These are phyloP conservation scores for Chaetoderma sp. DNA, from an alignment of 2,888 invertebrate genomes.

Conservation along the genomic window DNA sequence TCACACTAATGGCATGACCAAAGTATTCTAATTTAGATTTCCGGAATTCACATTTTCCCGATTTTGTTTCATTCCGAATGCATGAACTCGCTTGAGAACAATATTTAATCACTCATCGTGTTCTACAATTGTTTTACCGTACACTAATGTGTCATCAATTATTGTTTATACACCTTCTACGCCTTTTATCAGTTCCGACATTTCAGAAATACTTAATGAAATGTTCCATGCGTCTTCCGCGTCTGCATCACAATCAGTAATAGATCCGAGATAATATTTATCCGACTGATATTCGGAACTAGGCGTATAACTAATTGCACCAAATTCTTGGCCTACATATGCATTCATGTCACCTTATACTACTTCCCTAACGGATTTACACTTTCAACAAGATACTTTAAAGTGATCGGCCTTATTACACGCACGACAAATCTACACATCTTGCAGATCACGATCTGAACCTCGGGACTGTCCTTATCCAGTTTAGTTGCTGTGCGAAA, in stretches of 20 bases:
- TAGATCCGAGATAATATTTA: too few relatives aligned
- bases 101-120: constrained; percentile 27
- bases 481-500: constrained; percentile 16
- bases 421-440: too few relatives aligned
- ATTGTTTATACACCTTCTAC: not conserved
- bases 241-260: too few relatives aligned
- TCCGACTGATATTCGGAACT: too few relatives aligned
- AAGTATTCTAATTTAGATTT: constrained; percentile 18
- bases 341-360: too few relatives aligned
- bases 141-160: constrained; percentile 32
- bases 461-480: constrained; percentile 7
- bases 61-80: constrained; percentile 17
- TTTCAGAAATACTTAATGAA: too few relatives aligned
- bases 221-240: too few relatives aligned
- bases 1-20: constrained; percentile 32
- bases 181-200: constrained; percentile 16
- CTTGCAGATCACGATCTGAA: too few relatives aligned
- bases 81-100: constrained; percentile 6
- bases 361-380: not conserved
- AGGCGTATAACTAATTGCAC: too few relatives aligned
- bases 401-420: constrained; percentile 19
- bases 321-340: too few relatives aligned
- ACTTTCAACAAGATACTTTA: constrained; percentile 10
- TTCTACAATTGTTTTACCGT: constrained; percentile 19
- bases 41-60: constrained; percentile 10